phyloP scores from a whole-genome alignment of 2,888 invertebrate genomes.

The Eupithecia dodoneata region DNA sequence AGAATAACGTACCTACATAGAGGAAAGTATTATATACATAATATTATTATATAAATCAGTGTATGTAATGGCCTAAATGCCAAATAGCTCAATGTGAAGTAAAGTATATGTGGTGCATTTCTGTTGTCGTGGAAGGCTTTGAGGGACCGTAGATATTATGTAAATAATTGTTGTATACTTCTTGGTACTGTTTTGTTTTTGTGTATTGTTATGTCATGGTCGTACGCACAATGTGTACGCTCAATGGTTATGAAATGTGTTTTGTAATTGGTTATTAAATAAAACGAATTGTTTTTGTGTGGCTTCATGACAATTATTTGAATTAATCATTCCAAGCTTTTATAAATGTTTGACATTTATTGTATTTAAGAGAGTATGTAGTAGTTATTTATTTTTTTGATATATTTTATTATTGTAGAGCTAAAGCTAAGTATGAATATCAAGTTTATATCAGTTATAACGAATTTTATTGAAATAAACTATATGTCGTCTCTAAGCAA shows the following conservation, averaged over 20 bases:
- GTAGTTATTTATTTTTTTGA: conserved; percentile 59
- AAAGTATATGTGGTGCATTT: conserved; percentile 20
- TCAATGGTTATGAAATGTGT: conserved; percentile 14
- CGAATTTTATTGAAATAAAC: conserved; percentile 62
- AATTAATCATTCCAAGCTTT: conserved; percentile 50
- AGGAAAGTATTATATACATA: background rate
- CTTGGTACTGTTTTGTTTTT: background rate
- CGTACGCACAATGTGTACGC: conserved; percentile 14
- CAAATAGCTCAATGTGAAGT: conserved; percentile 22
- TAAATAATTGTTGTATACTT: background rate
- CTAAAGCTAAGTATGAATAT: conserved; percentile 53
- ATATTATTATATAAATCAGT: background rate
- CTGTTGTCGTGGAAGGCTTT: conserved; percentile 8
- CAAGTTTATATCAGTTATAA: conserved; percentile 53
- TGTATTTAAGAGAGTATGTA: conserved; percentile 46
- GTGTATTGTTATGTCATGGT: background rate
- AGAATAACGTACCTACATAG: background rate
- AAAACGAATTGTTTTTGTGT: background rate
- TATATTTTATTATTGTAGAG: conserved; percentile 58
- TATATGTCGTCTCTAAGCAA: conserved; percentile 72
- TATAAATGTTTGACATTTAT: conserved; percentile 32
- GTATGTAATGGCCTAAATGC: conserved; percentile 22
- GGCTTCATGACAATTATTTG: conserved; percentile 30
- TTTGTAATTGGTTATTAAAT: background rate
- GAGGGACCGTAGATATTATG: background rate